Conservation (phyloP, 2,113 vertebrate species). For the Lathamus discolor region DNA sequence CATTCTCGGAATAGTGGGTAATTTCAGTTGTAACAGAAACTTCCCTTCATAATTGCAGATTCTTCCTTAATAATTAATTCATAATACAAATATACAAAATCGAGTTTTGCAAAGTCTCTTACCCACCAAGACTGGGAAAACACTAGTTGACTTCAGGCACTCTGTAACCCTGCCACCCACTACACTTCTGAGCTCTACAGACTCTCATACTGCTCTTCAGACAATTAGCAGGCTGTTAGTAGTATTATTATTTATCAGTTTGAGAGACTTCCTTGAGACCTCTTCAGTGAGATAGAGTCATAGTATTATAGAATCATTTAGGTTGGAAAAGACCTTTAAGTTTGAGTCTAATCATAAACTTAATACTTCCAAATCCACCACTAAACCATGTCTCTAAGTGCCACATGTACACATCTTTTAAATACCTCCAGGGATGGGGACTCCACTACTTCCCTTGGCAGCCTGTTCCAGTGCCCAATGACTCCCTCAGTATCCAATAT, state of each 20-base stretch:
- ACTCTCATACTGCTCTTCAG: background rate
- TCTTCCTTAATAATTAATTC: background rate
- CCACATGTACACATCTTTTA: background rate
- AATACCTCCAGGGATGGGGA: background rate
- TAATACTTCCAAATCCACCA: background rate
- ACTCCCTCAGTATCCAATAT: background rate
- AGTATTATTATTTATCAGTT: background rate
- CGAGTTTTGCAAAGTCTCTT: background rate
- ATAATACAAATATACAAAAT: background rate
- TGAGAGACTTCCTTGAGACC: background rate
- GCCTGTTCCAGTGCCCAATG: background rate
- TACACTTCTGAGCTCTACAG: background rate
- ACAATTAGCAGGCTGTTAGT: background rate
- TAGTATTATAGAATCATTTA: background rate
- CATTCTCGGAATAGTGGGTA: background rate
- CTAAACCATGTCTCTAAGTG: background rate
- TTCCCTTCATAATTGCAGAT: background rate
- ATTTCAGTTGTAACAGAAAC: background rate
- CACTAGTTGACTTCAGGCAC: background rate
- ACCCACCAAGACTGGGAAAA: background rate
- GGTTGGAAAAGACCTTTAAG: background rate
- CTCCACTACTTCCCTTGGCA: background rate
- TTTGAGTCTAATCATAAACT: background rate
- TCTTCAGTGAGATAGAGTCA: background rate
- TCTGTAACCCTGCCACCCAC: background rate